A percentile compares a stretch with the other conserved stretches of the same genome.
These are phyloP conservation scores for Sphaerodactylus townsendi DNA, from an alignment of 2,113 vertebrate species.

Conservation along the genomic window DNA sequence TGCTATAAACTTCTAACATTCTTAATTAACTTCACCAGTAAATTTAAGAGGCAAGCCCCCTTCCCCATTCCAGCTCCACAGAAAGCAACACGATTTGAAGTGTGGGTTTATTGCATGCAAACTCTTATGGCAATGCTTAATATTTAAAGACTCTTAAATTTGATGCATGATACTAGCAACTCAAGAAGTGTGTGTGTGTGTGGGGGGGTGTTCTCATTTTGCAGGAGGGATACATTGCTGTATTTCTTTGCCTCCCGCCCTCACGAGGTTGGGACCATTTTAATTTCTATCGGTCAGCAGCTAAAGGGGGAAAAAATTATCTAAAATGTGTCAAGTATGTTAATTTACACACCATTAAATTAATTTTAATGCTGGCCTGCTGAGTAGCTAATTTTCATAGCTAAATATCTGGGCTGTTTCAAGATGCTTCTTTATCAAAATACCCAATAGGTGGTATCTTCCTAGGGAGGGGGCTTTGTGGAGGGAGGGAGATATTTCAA, in stretches of 20 bases:
- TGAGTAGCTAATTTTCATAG: slow-evolving; percentile 74
- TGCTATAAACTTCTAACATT: slow-evolving; percentile 73
- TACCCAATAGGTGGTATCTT: slow-evolving; percentile 22
- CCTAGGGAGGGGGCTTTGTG: not conserved
- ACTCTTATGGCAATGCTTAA: slow-evolving; percentile 59
- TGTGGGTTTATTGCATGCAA: slow-evolving; percentile 64
- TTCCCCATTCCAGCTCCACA: slow-evolving; percentile 53
- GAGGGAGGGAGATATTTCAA: slow-evolving; percentile 1
- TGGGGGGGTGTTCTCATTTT: not conserved
- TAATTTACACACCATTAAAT: slow-evolving; percentile 80
- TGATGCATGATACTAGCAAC: slow-evolving; percentile 55
- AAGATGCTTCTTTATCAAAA: slow-evolving; percentile 60
- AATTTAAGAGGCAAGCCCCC: slow-evolving; percentile 70
- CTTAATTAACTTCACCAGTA: slow-evolving; percentile 76
- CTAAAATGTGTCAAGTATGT: slow-evolving; percentile 73
- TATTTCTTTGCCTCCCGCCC: slow-evolving; percentile 53
- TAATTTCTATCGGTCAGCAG: slow-evolving; percentile 57
- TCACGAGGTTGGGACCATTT: slow-evolving; percentile 35
- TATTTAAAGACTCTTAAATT: slow-evolving; percentile 72
- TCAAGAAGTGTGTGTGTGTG: slow-evolving; percentile 55
- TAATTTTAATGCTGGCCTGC: slow-evolving; percentile 75
- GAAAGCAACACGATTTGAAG: slow-evolving; percentile 65
- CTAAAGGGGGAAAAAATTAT: slow-evolving; percentile 70
- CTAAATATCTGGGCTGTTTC: slow-evolving; percentile 65
- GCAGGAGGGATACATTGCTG: slow-evolving; percentile 46